phyloP scores from a whole-genome alignment of 2,113 vertebrate genomes.

The Gracilinanus agilis region DNA sequence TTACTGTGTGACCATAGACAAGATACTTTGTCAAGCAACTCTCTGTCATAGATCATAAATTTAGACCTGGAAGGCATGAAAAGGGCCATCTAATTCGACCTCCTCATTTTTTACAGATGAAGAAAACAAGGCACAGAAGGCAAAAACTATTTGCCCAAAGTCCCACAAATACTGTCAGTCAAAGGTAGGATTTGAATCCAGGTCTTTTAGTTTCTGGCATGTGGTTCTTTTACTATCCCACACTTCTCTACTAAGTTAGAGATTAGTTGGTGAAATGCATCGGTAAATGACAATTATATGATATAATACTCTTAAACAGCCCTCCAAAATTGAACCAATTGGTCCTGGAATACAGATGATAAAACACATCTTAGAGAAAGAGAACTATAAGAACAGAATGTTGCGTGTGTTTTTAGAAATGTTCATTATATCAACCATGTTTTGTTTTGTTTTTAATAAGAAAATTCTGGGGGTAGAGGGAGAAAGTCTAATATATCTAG shows the following conservation, averaged over 20 bases:
- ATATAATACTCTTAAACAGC: background rate
- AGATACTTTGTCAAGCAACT: background rate
- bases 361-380: background rate
- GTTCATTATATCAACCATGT: background rate
- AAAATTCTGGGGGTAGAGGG: background rate
- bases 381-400: background rate
- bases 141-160: background rate
- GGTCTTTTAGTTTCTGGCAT: background rate
- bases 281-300: background rate
- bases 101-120: background rate
- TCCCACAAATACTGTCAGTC: background rate
- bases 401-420: background rate
- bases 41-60: background rate
- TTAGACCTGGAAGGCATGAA: background rate
- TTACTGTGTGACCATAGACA: background rate
- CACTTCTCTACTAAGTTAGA: background rate
- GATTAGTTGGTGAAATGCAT: background rate
- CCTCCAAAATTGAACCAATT: background rate
- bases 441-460: background rate
- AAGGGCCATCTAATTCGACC: background rate
- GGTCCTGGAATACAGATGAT: background rate
- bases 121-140: background rate
- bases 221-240: no score
- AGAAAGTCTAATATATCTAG: background rate
- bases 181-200: background rate